Evolutionary conservation across 2,113 vertebrate species (phyloP), one percentile per base, ranked within the genome.

Genomic region (Poicephalus meyeri): DNA sequence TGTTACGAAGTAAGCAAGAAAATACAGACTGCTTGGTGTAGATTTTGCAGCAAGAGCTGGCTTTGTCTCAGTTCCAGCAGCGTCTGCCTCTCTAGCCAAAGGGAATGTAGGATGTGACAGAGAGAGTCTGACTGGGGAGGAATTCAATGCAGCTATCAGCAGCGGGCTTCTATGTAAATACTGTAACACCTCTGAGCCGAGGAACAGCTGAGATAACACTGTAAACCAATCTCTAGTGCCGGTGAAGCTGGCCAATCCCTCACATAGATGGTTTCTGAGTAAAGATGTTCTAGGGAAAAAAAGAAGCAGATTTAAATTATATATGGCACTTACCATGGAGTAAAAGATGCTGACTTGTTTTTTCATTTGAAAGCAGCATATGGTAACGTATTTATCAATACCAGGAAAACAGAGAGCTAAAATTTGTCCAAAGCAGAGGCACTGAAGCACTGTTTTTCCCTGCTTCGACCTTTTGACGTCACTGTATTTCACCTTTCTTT

Each of bases 201-300:
- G 69, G 88, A 97, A 96, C 97, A 98, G 98, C 98, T 98, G 97
- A 98, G 97, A 97, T 97, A 97, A 98, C 93, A 97, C 86, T 95
- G 93, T 88, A 97, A 96, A 96, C 84, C 97, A 97, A 98, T 98
- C 97, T 97, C 95, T 76, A 92, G 92, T 92, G 93, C 95, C 1
- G 2, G 58, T 58, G 44, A 95, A 96, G 96, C 93, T 91, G 81
- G 72, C 89, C 56, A 81, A 69, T 82, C 71, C 88, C 68, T 85
- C 74, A 18, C 9, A 20, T 86, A 26, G 20, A 64, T 18, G 19
- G 74, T 73, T 95, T 93, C 91, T 91, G 83, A 93, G 73, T 91
- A 93, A 96, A 96, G 61, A 77, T 28, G 46, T 47, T 13, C 41
- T 70, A 58, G 49, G 19, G 66, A 31, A 72, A 72, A 77, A 91